A percentile compares a stretch with the other conserved stretches of the same genome.
Conservation (phyloP, 2,888 invertebrate species). For the Pomacea canaliculata region DNA sequence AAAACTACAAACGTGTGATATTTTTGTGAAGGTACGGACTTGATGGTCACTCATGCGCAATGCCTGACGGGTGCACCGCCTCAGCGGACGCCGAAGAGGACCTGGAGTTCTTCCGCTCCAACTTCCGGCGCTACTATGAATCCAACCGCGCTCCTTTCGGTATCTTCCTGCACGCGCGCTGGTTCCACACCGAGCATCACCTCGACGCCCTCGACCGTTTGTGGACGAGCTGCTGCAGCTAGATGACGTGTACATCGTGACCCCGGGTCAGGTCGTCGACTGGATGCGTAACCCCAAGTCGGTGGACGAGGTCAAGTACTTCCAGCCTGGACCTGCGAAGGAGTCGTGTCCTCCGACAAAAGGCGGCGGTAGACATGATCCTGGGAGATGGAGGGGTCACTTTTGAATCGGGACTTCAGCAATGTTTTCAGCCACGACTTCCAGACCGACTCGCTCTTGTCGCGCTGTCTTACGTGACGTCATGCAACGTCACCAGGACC, state of each 20-base stretch:
- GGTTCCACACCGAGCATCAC: conserved; percentile 81
- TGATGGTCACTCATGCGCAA: conserved; percentile 53
- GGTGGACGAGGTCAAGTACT: conserved; percentile 34
- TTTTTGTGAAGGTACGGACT: conserved; percentile 38
- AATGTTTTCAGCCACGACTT: neutral
- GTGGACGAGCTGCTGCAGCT: conserved; percentile 44
- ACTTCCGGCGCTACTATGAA: conserved; percentile 81
- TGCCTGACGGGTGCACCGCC: conserved; percentile 51
- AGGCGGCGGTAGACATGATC: neutral
- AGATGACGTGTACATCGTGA: conserved; percentile 51
- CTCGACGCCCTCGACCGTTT: conserved; percentile 49
- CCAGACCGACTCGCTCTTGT: neutral
- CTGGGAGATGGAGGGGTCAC: neutral
- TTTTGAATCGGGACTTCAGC: neutral
- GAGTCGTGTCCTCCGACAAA: conserved; percentile 30
- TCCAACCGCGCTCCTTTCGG: conserved; percentile 82
- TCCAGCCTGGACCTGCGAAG: conserved; percentile 45
- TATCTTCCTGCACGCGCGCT: conserved; percentile 84
- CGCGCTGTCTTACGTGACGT: no score
- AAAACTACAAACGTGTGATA: no score
- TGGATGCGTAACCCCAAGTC: conserved; percentile 50
- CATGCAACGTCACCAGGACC: neutral
- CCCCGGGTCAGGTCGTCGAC: conserved; percentile 44
- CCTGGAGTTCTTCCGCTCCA: conserved; percentile 76
- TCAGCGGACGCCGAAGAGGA: conserved; percentile 41